Percentiles rank a stretch among this genome's conserved stretches.
Conservation (phyloP, 2,888 invertebrate genomes). For the Eristalinus aeneus region DNA sequence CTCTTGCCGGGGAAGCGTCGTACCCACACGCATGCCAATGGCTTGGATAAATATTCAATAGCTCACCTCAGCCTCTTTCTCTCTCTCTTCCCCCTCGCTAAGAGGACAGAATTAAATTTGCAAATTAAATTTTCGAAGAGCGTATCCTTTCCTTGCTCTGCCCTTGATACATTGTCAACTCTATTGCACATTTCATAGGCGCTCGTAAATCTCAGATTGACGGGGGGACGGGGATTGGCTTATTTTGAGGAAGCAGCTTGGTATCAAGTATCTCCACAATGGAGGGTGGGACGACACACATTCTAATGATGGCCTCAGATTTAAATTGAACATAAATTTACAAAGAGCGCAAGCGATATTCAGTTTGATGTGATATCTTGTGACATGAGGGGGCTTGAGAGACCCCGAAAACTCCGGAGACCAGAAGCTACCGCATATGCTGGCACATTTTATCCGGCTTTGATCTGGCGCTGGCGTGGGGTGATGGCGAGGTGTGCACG, state of each 20-base stretch:
- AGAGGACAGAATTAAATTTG: slow-evolving; percentile 40
- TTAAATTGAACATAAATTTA: slow-evolving; percentile 46
- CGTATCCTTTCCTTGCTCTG: neutral
- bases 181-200: neutral
- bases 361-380: slow-evolving; percentile 53
- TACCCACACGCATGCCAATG: neutral
- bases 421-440: neutral
- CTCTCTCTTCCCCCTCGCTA: slow-evolving; percentile 32
- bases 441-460: neutral
- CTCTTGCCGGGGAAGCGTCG: neutral
- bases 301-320: slow-evolving; percentile 41
- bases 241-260: neutral
- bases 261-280: slow-evolving; percentile 17
- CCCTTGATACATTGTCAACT: slow-evolving; percentile 3
- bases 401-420: neutral
- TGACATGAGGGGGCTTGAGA: slow-evolving; percentile 8
- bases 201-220: neutral
- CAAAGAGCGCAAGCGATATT: slow-evolving; percentile 44
- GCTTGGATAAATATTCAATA: slow-evolving; percentile 19
- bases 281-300: slow-evolving; percentile 24
- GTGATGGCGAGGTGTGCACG: neutral
- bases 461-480: neutral
- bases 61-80: no score
- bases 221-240: neutral
- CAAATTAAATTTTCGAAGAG: slow-evolving; percentile 31